phyloP scores from a whole-genome alignment of 2,797 vertebrate species.

The Stomatorhinus walkeri region DNA sequence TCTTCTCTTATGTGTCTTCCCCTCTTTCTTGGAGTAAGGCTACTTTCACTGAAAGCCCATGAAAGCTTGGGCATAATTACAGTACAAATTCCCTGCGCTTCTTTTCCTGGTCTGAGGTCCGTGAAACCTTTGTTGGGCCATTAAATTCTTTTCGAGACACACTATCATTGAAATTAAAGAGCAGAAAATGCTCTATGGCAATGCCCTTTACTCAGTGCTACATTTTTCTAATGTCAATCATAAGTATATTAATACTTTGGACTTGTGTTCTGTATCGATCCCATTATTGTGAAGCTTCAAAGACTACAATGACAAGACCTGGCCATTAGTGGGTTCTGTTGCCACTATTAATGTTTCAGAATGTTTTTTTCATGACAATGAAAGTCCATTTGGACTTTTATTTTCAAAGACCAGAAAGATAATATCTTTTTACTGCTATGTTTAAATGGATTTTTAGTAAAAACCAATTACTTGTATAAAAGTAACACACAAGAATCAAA shows the following conservation, averaged over 20 bases:
- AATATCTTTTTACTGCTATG: conserved; percentile 33
- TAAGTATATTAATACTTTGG: conserved; percentile 49
- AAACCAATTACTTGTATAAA: conserved; percentile 66
- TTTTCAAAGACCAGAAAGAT: conserved; percentile 59
- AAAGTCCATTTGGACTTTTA: conserved; percentile 62
- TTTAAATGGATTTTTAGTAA: conserved; percentile 43
- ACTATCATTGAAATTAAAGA: conserved; percentile 53
- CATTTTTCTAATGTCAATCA: conserved; percentile 56
- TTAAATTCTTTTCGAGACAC: conserved; percentile 54
- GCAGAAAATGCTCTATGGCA: conserved; percentile 44
- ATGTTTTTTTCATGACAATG: conserved; percentile 56
- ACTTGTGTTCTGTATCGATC: conserved; percentile 63
- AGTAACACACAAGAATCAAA: conserved; percentile 62
- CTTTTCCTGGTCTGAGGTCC: conserved; percentile 32
- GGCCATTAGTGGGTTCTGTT: conserved; percentile 69
- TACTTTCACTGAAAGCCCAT: conserved; percentile 15
- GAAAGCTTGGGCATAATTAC: not conserved
- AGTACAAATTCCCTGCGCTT: not conserved
- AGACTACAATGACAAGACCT: conserved; percentile 67
- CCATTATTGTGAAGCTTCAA: conserved; percentile 57
- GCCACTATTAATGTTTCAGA: conserved; percentile 68
- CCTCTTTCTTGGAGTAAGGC: not conserved
- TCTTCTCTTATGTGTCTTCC: not conserved
- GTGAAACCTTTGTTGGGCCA: conserved; percentile 48
- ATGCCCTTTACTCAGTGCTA: conserved; percentile 49